phyloP scores from a whole-genome alignment of 2,888 invertebrate genomes.

The Pachydiplax longipennis region DNA sequence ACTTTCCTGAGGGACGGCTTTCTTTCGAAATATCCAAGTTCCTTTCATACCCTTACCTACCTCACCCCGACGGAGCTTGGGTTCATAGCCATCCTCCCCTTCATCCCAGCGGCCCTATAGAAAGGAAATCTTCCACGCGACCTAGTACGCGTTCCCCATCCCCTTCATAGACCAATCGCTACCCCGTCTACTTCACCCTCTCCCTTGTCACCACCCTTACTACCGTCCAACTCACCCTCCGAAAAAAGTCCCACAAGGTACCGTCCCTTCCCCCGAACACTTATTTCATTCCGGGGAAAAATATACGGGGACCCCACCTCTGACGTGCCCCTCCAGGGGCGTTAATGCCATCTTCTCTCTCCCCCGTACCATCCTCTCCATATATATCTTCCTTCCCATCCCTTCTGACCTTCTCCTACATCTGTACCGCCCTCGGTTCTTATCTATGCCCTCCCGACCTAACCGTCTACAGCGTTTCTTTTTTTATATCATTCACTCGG shows the following conservation, averaged over 20 bases:
- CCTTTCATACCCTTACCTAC: not conserved
- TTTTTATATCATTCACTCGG: constrained; percentile 37
- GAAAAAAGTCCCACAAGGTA: not conserved
- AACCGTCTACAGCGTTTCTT: constrained; percentile 3
- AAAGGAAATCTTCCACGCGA: not conserved
- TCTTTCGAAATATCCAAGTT: not conserved
- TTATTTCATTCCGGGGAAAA: not conserved
- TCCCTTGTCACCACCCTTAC: not conserved
- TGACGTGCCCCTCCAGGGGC: not conserved
- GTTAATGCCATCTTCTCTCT: not conserved
- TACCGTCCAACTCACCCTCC: not conserved
- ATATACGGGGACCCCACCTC: not conserved
- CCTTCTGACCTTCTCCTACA: not conserved
- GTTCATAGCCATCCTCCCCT: not conserved
- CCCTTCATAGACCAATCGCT: not conserved
- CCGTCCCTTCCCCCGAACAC: not conserved
- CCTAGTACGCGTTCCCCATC: not conserved
- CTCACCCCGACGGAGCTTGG: not conserved
- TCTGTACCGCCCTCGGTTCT: constrained; percentile 26
- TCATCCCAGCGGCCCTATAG: not conserved
- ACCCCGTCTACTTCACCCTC: not conserved
- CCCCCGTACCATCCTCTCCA: not conserved
- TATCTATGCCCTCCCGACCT: not conserved
- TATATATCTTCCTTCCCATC: constrained; percentile 15
- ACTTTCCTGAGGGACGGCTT: not conserved